Evolutionary conservation across 2,113 vertebrate species (phyloP).

Genomic region (Vicugna pacos): DNA sequence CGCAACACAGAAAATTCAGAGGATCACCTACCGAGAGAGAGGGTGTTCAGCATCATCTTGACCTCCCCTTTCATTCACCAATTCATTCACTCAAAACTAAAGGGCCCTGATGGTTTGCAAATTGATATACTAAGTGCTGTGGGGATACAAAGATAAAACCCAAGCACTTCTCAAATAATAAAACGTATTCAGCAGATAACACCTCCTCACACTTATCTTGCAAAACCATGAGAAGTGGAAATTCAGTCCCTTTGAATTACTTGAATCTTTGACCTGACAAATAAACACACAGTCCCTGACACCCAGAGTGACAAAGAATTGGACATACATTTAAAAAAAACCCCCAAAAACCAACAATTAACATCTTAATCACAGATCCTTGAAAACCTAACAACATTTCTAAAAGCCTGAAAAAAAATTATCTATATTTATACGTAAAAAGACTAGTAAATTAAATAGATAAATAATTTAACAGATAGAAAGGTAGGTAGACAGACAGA

Average conservation of each 20-base stretch:
- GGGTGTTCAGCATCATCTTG: background rate
- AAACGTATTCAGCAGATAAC: constrained; percentile 22
- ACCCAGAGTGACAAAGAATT: constrained; percentile 53
- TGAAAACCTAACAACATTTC: constrained; percentile 10
- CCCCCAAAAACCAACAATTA: constrained; percentile 45
- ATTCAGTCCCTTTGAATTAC: constrained; percentile 67
- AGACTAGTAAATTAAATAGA: background rate
- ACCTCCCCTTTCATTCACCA: background rate
- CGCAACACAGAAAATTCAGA: constrained; percentile 7
- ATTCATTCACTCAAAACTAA: constrained; percentile 49
- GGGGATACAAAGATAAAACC: constrained; percentile 2
- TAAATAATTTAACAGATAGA: background rate
- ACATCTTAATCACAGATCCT: constrained; percentile 40
- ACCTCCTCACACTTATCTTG: constrained; percentile 31
- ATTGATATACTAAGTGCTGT: background rate
- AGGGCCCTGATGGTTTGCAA: background rate
- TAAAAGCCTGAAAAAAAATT: background rate
- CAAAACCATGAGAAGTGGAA: constrained; percentile 59
- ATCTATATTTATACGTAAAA: background rate
- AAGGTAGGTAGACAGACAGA: background rate
- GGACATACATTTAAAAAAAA: constrained; percentile 15
- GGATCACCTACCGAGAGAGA: background rate
- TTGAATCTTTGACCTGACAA: constrained; percentile 57
- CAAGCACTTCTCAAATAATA: constrained; percentile 49
- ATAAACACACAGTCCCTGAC: constrained; percentile 24